Conservation (phyloP, 2,888 invertebrate genomes). For the Timema podura region DNA sequence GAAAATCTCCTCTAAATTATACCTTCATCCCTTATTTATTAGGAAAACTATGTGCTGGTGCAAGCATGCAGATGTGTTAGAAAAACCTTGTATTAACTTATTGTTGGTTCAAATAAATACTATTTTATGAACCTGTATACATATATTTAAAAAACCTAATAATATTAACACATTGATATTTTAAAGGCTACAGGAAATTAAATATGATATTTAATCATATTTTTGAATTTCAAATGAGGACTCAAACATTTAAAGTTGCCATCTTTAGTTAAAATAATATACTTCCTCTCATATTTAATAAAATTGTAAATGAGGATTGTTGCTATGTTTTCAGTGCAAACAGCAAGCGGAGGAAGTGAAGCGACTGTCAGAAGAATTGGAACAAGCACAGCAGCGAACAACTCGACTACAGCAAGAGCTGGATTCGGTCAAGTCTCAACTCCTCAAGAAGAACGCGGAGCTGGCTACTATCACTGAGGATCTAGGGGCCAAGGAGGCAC, state of each 20-base stretch:
- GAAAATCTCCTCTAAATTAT: too few relatives aligned
- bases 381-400: constrained; percentile 54
- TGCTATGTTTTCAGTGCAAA: neutral
- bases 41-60: too few relatives aligned
- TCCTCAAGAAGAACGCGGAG: constrained; percentile 56
- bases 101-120: too few relatives aligned
- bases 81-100: too few relatives aligned
- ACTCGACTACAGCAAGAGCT: constrained; percentile 58
- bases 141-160: too few relatives aligned
- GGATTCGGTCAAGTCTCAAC: constrained; percentile 58
- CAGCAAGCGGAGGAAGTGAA: constrained; percentile 29
- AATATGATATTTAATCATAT: too few relatives aligned
- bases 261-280: neutral
- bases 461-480: constrained; percentile 49
- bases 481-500: constrained; percentile 60
- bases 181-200: too few relatives aligned
- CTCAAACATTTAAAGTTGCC: neutral
- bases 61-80: too few relatives aligned
- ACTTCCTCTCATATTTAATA: constrained; percentile 44
- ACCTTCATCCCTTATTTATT: too few relatives aligned
- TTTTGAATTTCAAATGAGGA: too few relatives aligned
- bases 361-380: constrained; percentile 53
- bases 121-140: too few relatives aligned
- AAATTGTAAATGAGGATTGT: constrained; percentile 54
- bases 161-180: too few relatives aligned